Evolutionary conservation across 2,888 invertebrate species (phyloP).

Genomic region (Acanthopleura granulata): DNA sequence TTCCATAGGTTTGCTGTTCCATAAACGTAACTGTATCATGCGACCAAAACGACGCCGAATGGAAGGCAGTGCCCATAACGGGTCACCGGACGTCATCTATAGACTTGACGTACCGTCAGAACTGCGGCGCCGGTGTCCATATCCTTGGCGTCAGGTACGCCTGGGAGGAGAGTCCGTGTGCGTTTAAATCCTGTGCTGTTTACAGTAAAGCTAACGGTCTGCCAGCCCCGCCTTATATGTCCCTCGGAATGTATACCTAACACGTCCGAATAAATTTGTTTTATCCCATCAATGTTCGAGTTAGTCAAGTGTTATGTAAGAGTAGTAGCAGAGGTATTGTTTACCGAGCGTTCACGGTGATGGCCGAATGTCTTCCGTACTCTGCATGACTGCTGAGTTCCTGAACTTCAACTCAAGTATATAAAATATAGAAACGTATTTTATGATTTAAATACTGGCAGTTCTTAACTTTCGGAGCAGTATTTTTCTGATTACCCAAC

Average conservation of each 20-base stretch:
- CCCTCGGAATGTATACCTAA: neutral
- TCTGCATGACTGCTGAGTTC: too few species aligned
- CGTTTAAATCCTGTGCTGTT: slow-evolving; percentile 36
- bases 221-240: slow-evolving; percentile 39
- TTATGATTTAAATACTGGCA: too few species aligned
- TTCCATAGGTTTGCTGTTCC: slow-evolving; percentile 13
- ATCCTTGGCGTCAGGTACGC: slow-evolving; percentile 41
- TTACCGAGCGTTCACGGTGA: too few species aligned
- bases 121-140: slow-evolving; percentile 2
- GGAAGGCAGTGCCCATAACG: slow-evolving; percentile 8
- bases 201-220: slow-evolving; percentile 36
- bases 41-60: neutral
- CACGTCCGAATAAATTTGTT: neutral
- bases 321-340: too few species aligned
- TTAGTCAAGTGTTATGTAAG: too few species aligned
- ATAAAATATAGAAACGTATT: too few species aligned
- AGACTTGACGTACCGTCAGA: neutral
- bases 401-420: too few species aligned
- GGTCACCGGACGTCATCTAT: neutral
- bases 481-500: too few species aligned
- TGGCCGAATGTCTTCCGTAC: too few species aligned
- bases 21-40: neutral
- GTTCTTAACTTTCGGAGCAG: too few species aligned
- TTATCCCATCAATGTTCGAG: too few species aligned
- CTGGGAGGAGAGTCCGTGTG: slow-evolving; percentile 45